Percentiles rank a stretch among this genome's conserved stretches.
Evolutionary conservation across 2,113 vertebrate genomes (phyloP).

Genomic region (Aegithalos caudatus): DNA sequence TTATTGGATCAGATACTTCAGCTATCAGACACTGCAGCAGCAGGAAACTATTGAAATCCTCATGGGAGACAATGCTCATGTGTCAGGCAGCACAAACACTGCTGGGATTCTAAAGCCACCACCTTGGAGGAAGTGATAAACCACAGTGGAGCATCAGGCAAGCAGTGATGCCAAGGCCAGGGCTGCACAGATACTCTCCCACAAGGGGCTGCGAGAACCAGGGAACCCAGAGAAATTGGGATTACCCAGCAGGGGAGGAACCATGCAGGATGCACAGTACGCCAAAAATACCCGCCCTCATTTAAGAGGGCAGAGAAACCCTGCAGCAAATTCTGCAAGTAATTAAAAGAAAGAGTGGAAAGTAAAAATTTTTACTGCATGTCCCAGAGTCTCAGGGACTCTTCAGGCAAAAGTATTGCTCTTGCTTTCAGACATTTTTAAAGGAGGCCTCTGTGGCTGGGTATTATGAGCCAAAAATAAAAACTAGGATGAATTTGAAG

Average conservation of each 20-base stretch:
- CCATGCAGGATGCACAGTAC: fast-evolving
- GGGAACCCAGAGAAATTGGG: background rate
- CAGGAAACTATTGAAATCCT: background rate
- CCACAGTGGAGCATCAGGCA: fast-evolving
- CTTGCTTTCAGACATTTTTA: background rate
- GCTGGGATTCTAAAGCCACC: fast-evolving
- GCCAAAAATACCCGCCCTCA: background rate
- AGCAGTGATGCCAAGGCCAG: background rate
- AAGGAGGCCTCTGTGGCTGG: background rate
- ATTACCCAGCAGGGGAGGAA: background rate
- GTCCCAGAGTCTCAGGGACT: background rate
- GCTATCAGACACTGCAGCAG: background rate
- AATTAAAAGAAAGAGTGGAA: background rate
- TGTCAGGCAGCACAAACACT: background rate
- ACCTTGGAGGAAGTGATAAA: background rate
- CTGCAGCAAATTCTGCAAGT: background rate
- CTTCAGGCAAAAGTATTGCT: background rate
- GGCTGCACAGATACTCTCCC: background rate
- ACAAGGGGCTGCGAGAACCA: background rate
- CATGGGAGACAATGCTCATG: background rate
- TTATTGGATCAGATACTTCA: background rate
- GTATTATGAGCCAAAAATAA: background rate
- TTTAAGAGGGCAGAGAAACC: background rate
- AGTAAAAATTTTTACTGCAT: background rate
- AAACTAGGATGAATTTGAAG: background rate